These are phyloP conservation scores for Xestia rhomboidea DNA, from an alignment of 2,888 invertebrate species.

Conservation along the genomic window DNA sequence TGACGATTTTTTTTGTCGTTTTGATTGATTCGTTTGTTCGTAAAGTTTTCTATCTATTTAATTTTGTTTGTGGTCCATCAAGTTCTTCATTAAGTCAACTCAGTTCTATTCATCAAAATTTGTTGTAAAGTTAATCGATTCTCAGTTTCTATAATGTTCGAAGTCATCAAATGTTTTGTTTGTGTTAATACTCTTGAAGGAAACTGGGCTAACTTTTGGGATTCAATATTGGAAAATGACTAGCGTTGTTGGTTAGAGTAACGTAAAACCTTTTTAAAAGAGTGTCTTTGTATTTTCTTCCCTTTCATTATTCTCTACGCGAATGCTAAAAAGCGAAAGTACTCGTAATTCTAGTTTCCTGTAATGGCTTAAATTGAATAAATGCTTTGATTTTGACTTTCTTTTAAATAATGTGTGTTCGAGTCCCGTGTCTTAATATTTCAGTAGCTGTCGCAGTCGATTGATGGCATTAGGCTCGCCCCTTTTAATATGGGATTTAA, in stretches of 20 bases:
- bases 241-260: background rate
- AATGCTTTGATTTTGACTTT: background rate
- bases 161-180: conserved; percentile 43
- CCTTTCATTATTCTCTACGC: background rate
- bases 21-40: too few species aligned
- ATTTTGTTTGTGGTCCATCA: conserved; percentile 1
- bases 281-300: background rate
- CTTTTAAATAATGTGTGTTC: too few species aligned
- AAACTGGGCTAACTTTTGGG: conserved; percentile 7
- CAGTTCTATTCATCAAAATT: conserved; percentile 21
- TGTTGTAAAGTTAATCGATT: conserved; percentile 14
- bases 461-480: too few species aligned
- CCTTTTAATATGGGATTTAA: too few species aligned
- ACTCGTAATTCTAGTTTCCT: background rate
- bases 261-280: background rate
- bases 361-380: background rate
- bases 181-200: conserved; percentile 1
- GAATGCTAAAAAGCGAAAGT: background rate
- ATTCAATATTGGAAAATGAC: background rate
- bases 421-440: too few species aligned
- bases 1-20: too few species aligned
- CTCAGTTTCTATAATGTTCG: background rate
- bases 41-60: background rate
- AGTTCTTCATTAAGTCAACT: conserved; percentile 32
- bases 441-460: too few species aligned